Percentiles rank a stretch among this genome's conserved stretches.
Conservation (phyloP, 1,140 invertebrate genomes). For the Camponotus vicinus region DNA sequence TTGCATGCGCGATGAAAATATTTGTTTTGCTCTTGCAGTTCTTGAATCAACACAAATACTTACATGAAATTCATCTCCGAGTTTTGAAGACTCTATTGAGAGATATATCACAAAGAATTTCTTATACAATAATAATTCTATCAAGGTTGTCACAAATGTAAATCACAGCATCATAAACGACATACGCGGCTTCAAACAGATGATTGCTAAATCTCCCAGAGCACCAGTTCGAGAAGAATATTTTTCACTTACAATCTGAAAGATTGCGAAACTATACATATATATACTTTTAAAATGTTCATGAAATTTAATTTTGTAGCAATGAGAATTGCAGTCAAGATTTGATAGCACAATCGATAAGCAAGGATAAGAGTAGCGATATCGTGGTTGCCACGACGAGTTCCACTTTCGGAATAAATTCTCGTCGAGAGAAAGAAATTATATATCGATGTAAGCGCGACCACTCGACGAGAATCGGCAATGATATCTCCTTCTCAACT, state of each 20-base stretch:
- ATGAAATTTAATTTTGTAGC: background rate
- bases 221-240: background rate
- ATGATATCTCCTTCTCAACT: background rate
- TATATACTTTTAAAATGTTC: background rate
- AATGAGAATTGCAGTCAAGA: background rate
- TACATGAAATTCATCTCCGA: background rate
- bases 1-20: background rate
- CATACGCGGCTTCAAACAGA: background rate
- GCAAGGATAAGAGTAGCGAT: constrained; percentile 3
- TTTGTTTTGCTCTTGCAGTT: background rate
- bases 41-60: background rate
- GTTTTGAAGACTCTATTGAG: background rate
- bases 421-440: constrained; percentile 46
- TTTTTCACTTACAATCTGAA: background rate
- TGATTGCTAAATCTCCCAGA: background rate
- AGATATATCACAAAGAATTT: background rate
- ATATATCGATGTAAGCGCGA: constrained; percentile 65
- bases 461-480: constrained; percentile 10
- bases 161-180: background rate
- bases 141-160: background rate
- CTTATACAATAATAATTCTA: background rate
- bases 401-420: constrained; percentile 65
- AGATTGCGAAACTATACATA: background rate
- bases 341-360: background rate
- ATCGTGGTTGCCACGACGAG: constrained; percentile 48